Base-by-base conservation (phyloP, 2,797 vertebrate species). In the Fratercula arctica region DNA sequence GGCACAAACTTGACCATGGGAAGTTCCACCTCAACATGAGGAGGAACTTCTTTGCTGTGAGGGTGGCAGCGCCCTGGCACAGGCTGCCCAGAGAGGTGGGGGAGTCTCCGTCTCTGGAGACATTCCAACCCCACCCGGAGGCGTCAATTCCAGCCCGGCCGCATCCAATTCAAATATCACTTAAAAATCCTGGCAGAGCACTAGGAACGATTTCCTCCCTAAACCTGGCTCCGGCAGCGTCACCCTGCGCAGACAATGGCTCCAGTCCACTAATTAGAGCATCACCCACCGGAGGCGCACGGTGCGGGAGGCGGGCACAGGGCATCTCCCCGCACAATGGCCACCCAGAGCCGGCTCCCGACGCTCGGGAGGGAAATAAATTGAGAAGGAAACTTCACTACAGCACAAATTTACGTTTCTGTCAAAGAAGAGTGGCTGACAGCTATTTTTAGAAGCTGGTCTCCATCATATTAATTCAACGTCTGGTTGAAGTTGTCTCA, bases 391-490 rank as follows among this genome's bases (percentile, higher is more conserved):
- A 95, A 90, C 67, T 86, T 41, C 3, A 8, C 86, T 70, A 72
- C 50, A 60, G 92, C 86, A 54, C 72, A 72, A 45, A 95, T 96
- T 91, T 84, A 96, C 51, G 4, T 86, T 75, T 85, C 95, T 96
- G 97, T 96, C 96, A 95, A 93, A 90, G 86, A 78, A 90, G 94
- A 96, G 90, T 83, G 88, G 95, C 95, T 94, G 96, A 76, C 79
- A 79, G 93, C 85, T 97, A 94, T 95, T 95, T 96, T 67, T 93
- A 88, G 93, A 96, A 86, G 35, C 94, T 31, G 75, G 91, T 45
- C 89, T 97, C 96, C 72, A 87, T 93, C 96, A 91, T 85, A 93
- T 97, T 97, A 97, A 96, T 97, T 96, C 95, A 84, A 90, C 6
- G 81, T 87, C 95, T 96, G 90, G 66, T 77, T 90, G 94, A 87